Conservation (phyloP, 2,888 invertebrate species). For the Boloria selene region DNA sequence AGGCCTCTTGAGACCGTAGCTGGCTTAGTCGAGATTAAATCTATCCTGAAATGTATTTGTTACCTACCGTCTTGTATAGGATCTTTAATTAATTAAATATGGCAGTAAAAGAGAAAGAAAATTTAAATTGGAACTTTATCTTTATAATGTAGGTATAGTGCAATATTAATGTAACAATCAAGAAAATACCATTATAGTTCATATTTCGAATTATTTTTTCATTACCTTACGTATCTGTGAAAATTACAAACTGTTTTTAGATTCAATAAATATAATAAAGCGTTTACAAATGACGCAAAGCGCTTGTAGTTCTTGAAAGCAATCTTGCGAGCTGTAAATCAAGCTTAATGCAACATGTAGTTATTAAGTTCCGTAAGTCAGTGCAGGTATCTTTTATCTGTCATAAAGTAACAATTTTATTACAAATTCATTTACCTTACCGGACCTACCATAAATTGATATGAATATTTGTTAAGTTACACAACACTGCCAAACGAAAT, state of each 20-base stretch:
- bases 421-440: constrained; percentile 38
- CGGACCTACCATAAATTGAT: constrained; percentile 27
- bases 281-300: constrained; percentile 14
- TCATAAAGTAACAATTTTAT: constrained; percentile 42
- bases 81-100: neutral
- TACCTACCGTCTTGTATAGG: neutral
- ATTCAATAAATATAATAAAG: constrained; percentile 27
- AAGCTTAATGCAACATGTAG: constrained; percentile 34
- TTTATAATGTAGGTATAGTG: no score
- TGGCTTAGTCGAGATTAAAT: constrained; percentile 66
- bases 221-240: neutral
- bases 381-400: constrained; percentile 34
- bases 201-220: neutral
- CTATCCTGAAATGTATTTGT: constrained; percentile 65
- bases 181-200: neutral
- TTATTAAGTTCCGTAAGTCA: constrained; percentile 36
- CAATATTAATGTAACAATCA: no score
- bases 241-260: constrained; percentile 3
- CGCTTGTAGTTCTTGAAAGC: constrained; percentile 32
- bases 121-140: no score
- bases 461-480: constrained; percentile 33
- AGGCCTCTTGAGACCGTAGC: constrained; percentile 69
- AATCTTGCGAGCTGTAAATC: constrained; percentile 35
- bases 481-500: constrained; percentile 49
- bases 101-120: no score